Evolutionary conservation across 2,888 invertebrate genomes (phyloP), one percentile per base, ranked within the genome.

Genomic region (Alsophila aescularia): DNA sequence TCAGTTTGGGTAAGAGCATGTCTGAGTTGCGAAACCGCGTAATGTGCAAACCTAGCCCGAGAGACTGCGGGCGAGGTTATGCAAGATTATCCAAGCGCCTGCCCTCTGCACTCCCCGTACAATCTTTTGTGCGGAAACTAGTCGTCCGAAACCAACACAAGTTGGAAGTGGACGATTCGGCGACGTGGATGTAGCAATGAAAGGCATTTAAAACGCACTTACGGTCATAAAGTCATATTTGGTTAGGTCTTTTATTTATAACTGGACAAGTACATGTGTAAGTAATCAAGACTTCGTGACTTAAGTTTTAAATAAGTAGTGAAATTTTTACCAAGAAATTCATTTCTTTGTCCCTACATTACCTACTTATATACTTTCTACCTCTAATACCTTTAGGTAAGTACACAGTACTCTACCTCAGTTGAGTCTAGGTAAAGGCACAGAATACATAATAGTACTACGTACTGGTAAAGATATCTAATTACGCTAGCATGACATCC

Each of bases 1-100:
- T 82, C 78, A 73, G 72, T 81, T 84, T 83, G 65, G 76, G 81
- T 77, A 81, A 85, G 73, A 82, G 73, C 75, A 83, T 81, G 72
- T 79, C 79, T 70, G 64, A 66, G 70, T 83, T 81, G 73, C 66
- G 75, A 81, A 81, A 83, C 64, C 58, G 64, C 53, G 73, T 68
- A 70, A 70, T 81, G 75, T 75, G 73, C 77, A 79, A 79, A 77
- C 63, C 67, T 44, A 49, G 48, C 59, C 66, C 51, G 44, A 53
- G 51, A 45, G 55, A 49, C 45, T 44, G 52, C 50, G 47, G 54
- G 52, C 35, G 52, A 40, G 32, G 65, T 84, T 84, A 81, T 77
- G 82, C 74, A 85, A 85, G 71, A 67, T 68, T 64, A 69, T 73
- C 61, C 64, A 62, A 68, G 62, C 54, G 48, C 56, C 51, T 24